Evolutionary conservation across 2,797 vertebrate genomes (phyloP).

Genomic region (Nothura maculosa): DNA sequence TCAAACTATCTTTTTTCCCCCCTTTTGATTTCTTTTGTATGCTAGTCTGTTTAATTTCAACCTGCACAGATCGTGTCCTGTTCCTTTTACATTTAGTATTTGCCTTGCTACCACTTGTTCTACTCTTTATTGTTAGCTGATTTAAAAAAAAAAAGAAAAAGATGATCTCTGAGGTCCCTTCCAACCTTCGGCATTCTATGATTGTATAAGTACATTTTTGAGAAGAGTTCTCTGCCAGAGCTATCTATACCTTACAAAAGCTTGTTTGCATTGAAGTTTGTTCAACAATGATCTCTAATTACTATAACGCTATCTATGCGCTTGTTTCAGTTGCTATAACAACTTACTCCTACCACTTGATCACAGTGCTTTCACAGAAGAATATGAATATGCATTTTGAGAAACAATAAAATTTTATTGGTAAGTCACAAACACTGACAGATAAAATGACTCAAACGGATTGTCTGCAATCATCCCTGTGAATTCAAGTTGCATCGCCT

Average conservation of each 20-base stretch:
- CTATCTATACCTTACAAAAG: slow-evolving; percentile 7
- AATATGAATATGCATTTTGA: not conserved
- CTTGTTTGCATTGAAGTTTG: slow-evolving; percentile 35
- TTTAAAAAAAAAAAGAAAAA: too few species aligned
- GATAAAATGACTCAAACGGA: not conserved
- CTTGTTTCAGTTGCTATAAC: slow-evolving; percentile 60
- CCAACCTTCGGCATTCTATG: too few species aligned
- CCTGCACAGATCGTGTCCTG: not conserved
- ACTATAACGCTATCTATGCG: not conserved
- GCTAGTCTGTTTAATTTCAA: not conserved
- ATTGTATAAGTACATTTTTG: not conserved
- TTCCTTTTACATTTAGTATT: not conserved
- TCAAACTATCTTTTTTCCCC: not conserved
- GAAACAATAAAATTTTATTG: not conserved
- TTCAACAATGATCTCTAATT: slow-evolving; percentile 42
- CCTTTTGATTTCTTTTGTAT: not conserved
- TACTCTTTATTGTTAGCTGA: not conserved
- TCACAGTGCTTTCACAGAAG: not conserved
- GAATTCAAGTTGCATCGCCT: not conserved
- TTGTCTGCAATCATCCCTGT: not conserved
- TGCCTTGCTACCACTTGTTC: not conserved
- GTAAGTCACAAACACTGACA: not conserved
- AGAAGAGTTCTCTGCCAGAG: not conserved
- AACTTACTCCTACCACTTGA: slow-evolving; percentile 34
- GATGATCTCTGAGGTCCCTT: too few species aligned